Conservation (phyloP, 2,797 vertebrate species). For the Poeciliopsis turneri region DNA sequence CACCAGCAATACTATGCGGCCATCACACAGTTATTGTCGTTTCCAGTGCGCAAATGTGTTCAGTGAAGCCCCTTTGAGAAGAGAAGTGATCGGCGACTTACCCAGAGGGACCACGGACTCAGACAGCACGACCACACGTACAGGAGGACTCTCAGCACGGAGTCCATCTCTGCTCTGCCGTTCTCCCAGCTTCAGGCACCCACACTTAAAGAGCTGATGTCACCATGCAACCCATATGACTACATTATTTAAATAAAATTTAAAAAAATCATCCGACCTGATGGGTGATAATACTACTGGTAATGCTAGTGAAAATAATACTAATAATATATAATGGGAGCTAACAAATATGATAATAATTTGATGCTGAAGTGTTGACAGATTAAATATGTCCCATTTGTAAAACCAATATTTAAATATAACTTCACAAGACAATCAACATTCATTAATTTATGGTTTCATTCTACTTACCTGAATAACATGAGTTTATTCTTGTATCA, state of each 20-base stretch:
- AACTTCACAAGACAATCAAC: no score
- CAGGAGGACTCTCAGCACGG: constrained; percentile 55
- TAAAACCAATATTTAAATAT: no score
- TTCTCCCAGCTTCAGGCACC: constrained; percentile 30
- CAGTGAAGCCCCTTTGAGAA: constrained; percentile 9
- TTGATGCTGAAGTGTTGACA: no score
- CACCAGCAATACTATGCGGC: constrained; percentile 3
- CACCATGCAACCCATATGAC: constrained; percentile 34
- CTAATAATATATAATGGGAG: neutral
- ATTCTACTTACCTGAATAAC: no score
- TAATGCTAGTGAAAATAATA: neutral
- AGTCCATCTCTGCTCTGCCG: constrained; percentile 62
- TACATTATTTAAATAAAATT: neutral
- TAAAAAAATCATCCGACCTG: neutral
- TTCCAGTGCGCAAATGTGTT: neutral
- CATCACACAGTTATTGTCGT: neutral
- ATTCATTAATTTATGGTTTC: neutral
- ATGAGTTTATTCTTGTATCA: no score
- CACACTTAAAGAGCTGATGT: constrained; percentile 47
- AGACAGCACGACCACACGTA: constrained; percentile 64
- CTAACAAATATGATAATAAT: neutral
- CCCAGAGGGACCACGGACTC: constrained; percentile 47
- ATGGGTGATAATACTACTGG: neutral
- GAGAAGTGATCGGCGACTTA: constrained; percentile 52
- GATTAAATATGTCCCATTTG: no score